Base-by-base conservation (phyloP, 2,888 invertebrate genomes). In the Nycteola revayana region DNA sequence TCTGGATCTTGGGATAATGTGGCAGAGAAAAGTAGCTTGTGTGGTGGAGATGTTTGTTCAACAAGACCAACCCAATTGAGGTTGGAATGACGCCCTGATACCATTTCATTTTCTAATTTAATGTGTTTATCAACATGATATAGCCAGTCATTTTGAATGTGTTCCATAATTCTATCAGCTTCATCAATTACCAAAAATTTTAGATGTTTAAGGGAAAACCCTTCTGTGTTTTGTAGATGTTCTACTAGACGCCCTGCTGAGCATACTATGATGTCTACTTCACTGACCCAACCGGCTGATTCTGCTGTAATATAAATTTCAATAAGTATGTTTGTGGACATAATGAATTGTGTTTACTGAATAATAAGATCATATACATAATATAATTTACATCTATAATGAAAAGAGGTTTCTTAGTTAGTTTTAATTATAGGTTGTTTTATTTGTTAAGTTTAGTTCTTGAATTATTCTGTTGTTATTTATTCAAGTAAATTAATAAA, bases 1-100 rank as follows among this genome's bases (percentile, higher is more conserved):
- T 99, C 98, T 0, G 99, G 98, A 84, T 99, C 98, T 71, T 97
- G 96, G 0, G 98, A 96, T 8, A 99, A 82, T 1, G 99, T 99
- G 3, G 99, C 99, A n/a, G 99, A 99, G 69, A 99, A 97, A 1
- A 99, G 86, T 27, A 99, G 86, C 75, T 98, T 98, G 58, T 98
- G 98, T 1, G 94, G 94, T 32, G 92, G 90, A 31, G 88, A 79
- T 40, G 84, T 83, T 36, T 75, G 77, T 10, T 82, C 63, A 41
- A 60, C 61, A n/a, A 90, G 63, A 49, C 79, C 89, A 39, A 67
- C 73, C 64, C 91, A 78, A 34, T 86, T 90, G n/a, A 92, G 67
- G 40, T 77, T 77, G 11, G 90, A 79, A 25, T 87, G 74, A 60
- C 82, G 86, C 3, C 88, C 91, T 26, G 75, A 66, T 42, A 89